Conservation (phyloP, 2,113 vertebrate species). For the Hepsetus odoe region DNA sequence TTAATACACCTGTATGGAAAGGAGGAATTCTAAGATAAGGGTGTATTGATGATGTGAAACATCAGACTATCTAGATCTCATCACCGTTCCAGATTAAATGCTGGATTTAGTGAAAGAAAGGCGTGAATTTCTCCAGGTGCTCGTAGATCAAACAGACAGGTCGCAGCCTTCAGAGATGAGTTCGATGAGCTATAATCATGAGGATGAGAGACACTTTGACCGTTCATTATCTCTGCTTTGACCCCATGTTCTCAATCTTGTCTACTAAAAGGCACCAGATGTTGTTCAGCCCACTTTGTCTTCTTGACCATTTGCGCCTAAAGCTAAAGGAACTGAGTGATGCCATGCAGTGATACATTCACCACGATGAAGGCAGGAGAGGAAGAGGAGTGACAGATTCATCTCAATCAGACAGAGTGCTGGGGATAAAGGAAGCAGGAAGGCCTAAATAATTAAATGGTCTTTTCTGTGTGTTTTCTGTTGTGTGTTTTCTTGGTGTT, state of each 20-base stretch:
- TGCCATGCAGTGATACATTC: not conserved
- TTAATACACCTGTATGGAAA: too few relatives aligned
- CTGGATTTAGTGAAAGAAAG: conserved; percentile 9
- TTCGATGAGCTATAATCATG: conserved; percentile 44
- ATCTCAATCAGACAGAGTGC: conserved; percentile 7
- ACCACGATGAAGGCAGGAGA: not conserved
- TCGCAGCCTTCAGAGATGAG: conserved; percentile 36
- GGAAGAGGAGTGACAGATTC: conserved; percentile 15
- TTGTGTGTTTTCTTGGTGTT: too few relatives aligned
- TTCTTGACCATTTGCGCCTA: conserved; percentile 36
- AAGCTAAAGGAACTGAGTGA: conserved; percentile 23
- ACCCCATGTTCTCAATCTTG: conserved; percentile 18
- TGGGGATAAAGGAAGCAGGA: not conserved
- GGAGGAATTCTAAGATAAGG: not conserved
- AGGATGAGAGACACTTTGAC: conserved; percentile 32
- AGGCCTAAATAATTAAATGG: not conserved
- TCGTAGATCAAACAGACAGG: conserved; percentile 67
- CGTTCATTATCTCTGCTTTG: conserved; percentile 31
- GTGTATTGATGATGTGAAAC: not conserved
- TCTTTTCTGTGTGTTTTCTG: not conserved
- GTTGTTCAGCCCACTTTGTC: conserved; percentile 39
- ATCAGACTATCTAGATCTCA: not conserved
- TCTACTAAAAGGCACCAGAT: conserved; percentile 37
- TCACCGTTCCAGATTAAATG: conserved; percentile 13
- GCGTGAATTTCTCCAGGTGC: conserved; percentile 50